phyloP scores from a whole-genome alignment of 1,140 invertebrate species.

The Octopus sinensis region DNA sequence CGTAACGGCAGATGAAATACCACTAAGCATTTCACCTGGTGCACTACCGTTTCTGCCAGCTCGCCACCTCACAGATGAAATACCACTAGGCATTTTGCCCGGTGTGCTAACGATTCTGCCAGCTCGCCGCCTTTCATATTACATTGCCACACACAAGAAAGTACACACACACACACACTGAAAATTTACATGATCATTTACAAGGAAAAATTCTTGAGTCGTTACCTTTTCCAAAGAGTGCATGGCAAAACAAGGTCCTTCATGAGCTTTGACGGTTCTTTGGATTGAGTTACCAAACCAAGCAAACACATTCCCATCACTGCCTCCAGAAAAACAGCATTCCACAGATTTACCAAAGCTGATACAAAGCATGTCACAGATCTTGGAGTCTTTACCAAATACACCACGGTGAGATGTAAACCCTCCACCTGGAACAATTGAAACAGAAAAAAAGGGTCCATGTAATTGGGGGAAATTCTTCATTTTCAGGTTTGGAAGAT shows the following conservation, averaged over 20 bases:
- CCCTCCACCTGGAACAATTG: slow-evolving; percentile 48
- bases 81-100: no score
- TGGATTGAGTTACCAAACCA: slow-evolving; percentile 49
- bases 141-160: no score
- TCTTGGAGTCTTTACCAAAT: slow-evolving; percentile 54
- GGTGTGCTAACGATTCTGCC: no score
- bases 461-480: neutral
- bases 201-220: neutral
- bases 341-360: slow-evolving; percentile 51
- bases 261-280: slow-evolving; percentile 54
- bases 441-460: neutral
- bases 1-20: no score
- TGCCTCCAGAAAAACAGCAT: slow-evolving; percentile 54
- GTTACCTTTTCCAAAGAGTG: slow-evolving; percentile 53
- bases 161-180: no score
- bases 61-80: no score
- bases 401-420: slow-evolving; percentile 56
- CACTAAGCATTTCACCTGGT: no score
- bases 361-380: slow-evolving; percentile 57
- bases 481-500: no score
- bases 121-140: no score
- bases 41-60: no score
- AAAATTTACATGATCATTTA: neutral
- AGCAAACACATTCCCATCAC: slow-evolving; percentile 54
- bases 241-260: slow-evolving; percentile 58